Base-by-base conservation (phyloP, 2,888 invertebrate species). In the Heliconius aoede region DNA sequence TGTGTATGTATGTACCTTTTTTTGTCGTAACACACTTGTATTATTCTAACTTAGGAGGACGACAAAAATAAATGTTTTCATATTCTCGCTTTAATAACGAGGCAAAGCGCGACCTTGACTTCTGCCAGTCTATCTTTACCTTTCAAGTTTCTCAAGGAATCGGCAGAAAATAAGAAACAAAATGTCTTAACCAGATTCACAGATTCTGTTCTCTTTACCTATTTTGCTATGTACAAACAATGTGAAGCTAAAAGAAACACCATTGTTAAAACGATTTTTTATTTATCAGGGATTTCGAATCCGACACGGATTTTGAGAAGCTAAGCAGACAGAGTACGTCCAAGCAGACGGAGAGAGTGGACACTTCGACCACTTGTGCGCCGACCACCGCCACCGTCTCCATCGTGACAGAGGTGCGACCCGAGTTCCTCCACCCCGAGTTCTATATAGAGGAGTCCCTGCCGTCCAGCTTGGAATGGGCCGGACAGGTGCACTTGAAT, bases 371-470 rank as follows among this genome's bases (percentile, higher is more conserved):
- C 1, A 87, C 89, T 83, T 89, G 93, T 89, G 90, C 88, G 64
- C 94, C 95, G 1, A 92, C 93, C 58, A 95, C 92, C 1, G 89
- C 91, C 84, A 95, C 95, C 67, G 95, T 94, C 13, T 90, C 95
- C 40, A 95, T 95, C 9, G 90, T 95, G 81, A 95, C 95, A 82
- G 96, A 96, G 95, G 96, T 96, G 90, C 91, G 91, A 85, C 26
- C 46, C 28, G 97, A 97, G 91, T 97, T 97, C 92, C 95, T 96
- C 86, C 96, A 96, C 87, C 97, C 97, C 71, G 97, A 98, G 89
- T 97, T 96, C 95, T 98, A 97, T 95, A 97, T 98, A 91, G 98
- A 98, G 88, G 98, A 98, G 91, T 97, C 97, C 81, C 95, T 97
- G 93, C 97, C 97, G 78, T 97, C 97, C 86, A 97, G 97, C 89